These are phyloP conservation scores for Microcaecilia unicolor DNA, from an alignment of 2,797 vertebrate genomes.

Conservation along the genomic window DNA sequence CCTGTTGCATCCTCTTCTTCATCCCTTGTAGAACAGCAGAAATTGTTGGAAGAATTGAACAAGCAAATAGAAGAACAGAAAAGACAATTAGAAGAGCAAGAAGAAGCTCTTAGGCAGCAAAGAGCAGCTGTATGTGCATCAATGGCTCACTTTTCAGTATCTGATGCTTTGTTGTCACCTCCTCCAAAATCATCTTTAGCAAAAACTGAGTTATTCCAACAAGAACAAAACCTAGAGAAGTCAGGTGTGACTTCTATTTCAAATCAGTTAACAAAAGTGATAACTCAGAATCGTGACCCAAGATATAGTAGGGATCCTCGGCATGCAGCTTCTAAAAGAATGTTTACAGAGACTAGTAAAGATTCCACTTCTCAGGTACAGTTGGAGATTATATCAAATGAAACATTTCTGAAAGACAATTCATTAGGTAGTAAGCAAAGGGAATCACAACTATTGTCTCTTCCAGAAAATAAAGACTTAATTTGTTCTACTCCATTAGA, in stretches of 20 bases:
- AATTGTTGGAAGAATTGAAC: conserved; percentile 92
- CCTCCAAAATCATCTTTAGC: conserved; percentile 63
- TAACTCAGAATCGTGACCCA: conserved; percentile 44
- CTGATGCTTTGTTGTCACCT: conserved; percentile 85
- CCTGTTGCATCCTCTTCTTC: conserved; percentile 37
- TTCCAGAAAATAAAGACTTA: conserved; percentile 20
- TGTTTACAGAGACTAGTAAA: conserved; percentile 32
- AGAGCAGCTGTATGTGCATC: conserved; percentile 88
- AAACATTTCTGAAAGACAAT: conserved; percentile 47
- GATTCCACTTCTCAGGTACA: conserved; percentile 16
- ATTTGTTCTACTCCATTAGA: conserved; percentile 8
- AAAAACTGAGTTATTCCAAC: conserved; percentile 48
- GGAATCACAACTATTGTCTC: conserved; percentile 9
- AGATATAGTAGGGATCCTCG: conserved; percentile 81
- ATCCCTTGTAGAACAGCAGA: conserved; percentile 82
- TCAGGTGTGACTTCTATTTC: conserved; percentile 22
- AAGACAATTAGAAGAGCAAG: conserved; percentile 85
- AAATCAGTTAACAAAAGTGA: conserved; percentile 35
- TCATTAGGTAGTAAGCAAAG: conserved; percentile 7
- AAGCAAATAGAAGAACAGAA: conserved; percentile 95
- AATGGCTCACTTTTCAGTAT: conserved; percentile 93
- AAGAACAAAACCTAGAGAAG: conserved; percentile 42
- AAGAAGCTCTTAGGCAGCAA: conserved; percentile 85
- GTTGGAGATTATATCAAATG: conserved; percentile 31
- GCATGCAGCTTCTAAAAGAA: conserved; percentile 41